phyloP scores from a whole-genome alignment of 2,113 vertebrate genomes.

The Anas platyrhynchos region DNA sequence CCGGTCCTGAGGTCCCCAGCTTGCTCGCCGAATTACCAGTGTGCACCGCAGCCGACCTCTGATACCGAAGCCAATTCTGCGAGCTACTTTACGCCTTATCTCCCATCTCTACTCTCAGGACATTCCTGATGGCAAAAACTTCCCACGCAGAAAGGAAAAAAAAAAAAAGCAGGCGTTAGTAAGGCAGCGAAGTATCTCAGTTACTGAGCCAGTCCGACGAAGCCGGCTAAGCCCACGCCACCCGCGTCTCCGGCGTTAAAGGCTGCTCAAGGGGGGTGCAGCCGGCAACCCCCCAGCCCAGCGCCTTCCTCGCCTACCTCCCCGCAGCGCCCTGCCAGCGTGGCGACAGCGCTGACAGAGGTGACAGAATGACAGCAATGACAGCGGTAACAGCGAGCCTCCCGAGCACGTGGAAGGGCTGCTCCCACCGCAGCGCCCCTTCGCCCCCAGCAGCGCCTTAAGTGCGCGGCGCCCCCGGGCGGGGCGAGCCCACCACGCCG shows the following conservation, averaged over 20 bases:
- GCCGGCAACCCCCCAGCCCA: rapidly evolving
- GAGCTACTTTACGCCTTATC: background rate
- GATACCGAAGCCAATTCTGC: background rate
- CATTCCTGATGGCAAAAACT: background rate
- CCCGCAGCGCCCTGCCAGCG: background rate
- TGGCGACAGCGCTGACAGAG: background rate
- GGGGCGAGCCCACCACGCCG: background rate
- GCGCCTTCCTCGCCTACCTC: too few species aligned
- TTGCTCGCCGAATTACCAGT: background rate
- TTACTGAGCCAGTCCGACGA: rapidly evolving
- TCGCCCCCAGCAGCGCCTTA: background rate
- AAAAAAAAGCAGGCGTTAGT: background rate
- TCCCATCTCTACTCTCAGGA: background rate
- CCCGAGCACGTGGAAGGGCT: too few species aligned
- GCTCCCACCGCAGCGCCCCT: background rate
- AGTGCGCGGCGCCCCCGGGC: background rate
- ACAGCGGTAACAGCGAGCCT: too few species aligned
- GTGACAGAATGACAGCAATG: too few species aligned
- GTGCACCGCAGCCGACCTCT: background rate
- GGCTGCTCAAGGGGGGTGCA: rapidly evolving
- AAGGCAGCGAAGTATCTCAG: rapidly evolving
- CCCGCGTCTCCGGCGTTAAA: rapidly evolving
- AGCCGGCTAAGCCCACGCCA: background rate
- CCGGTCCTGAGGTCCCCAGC: background rate
- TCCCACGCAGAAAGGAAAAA: background rate